phyloP scores from a whole-genome alignment of 1,140 invertebrate genomes.

The Cyphomyrmex costatus region DNA sequence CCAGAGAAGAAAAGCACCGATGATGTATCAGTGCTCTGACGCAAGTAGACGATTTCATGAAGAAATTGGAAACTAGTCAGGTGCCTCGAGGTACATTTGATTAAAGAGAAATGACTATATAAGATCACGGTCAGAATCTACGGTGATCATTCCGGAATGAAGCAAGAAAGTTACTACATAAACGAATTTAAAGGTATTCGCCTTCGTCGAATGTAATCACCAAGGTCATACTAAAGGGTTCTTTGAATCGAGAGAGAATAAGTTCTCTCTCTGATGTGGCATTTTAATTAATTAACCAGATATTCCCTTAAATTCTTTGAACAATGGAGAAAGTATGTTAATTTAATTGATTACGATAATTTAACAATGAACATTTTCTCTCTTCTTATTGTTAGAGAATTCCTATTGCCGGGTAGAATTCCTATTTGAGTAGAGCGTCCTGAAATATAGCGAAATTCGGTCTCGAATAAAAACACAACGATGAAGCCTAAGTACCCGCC shows the following conservation, averaged over 20 bases:
- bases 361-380: background rate
- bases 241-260: conserved; percentile 7
- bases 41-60: conserved; percentile 52
- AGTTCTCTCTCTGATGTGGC: conserved; percentile 11
- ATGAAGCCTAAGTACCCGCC: background rate
- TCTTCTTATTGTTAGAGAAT: conserved; percentile 28
- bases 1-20: conserved; percentile 52
- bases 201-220: conserved; percentile 16
- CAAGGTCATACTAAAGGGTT: conserved; percentile 18
- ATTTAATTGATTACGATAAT: background rate
- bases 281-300: conserved; percentile 38
- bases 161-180: conserved; percentile 1
- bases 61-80: conserved; percentile 61
- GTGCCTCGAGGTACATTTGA: conserved; percentile 18
- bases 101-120: conserved; percentile 13
- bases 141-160: background rate
- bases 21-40: conserved; percentile 75
- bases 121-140: background rate
- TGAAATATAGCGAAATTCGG: conserved; percentile 5
- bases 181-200: conserved; percentile 4
- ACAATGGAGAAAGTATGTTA: background rate
- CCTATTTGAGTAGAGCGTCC: background rate
- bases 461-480: conserved; percentile 2
- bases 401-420: background rate
- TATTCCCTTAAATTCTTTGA: conserved; percentile 28